phyloP scores from a whole-genome alignment of 2,888 invertebrate genomes.

The Desoria tigrina region DNA sequence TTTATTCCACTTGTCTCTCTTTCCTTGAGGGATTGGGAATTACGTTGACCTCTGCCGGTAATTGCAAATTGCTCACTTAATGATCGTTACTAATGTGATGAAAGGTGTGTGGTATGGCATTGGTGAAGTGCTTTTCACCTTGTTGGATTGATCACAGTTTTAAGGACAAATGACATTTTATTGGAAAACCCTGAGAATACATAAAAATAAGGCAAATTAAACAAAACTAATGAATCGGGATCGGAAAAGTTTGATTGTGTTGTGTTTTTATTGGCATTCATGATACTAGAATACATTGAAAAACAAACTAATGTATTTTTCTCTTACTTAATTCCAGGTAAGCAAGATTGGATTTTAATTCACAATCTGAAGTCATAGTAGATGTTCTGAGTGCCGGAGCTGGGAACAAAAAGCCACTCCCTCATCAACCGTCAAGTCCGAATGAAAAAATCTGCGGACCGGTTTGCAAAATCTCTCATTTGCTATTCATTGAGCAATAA shows the following conservation, averaged over 20 bases:
- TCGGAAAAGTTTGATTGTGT: neutral
- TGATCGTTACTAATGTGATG: neutral
- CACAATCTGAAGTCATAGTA: neutral
- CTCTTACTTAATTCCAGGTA: constrained; percentile 4
- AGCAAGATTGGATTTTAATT: neutral
- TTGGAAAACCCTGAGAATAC: neutral
- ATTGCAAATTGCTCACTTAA: neutral
- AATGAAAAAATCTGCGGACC: constrained; percentile 7
- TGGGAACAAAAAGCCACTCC: too few relatives aligned
- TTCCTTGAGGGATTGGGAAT: neutral
- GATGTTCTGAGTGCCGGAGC: too few relatives aligned
- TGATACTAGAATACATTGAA: too few relatives aligned
- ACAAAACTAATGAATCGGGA: neutral
- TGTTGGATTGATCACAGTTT: too few relatives aligned
- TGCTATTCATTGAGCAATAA: neutral
- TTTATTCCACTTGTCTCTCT: neutral
- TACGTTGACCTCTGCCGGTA: neutral
- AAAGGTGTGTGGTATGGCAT: too few relatives aligned
- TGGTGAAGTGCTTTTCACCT: too few relatives aligned
- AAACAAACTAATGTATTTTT: too few relatives aligned
- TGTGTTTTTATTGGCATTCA: too few relatives aligned
- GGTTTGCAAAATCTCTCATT: constrained; percentile 26
- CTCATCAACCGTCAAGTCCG: too few relatives aligned
- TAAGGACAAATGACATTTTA: too few relatives aligned
- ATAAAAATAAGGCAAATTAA: neutral